Conservation (phyloP, 2,113 vertebrate species). For the Oncorhynchus clarkii region DNA sequence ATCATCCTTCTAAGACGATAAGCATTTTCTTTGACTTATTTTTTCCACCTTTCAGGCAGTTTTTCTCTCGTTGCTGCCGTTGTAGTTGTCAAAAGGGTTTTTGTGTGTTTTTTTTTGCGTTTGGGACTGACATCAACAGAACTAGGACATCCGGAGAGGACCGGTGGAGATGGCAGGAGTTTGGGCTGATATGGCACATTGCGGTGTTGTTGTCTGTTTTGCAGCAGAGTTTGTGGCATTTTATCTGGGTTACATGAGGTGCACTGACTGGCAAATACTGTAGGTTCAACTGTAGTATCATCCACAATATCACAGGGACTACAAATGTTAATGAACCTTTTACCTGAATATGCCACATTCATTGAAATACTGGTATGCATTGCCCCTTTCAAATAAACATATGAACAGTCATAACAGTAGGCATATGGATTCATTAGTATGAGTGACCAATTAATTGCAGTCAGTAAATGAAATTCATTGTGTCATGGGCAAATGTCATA, state of each 20-base stretch:
- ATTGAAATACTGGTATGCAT: background rate
- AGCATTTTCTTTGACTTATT: constrained; percentile 33
- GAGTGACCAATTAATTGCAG: background rate
- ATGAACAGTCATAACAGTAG: background rate
- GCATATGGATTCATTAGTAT: background rate
- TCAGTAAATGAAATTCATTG: background rate
- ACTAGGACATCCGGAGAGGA: constrained; percentile 28
- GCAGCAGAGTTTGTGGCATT: background rate
- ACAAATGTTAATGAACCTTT: background rate
- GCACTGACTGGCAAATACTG: background rate
- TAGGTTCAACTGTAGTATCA: background rate
- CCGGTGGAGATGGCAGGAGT: background rate
- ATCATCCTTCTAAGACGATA: constrained; percentile 34
- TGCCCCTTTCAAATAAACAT: background rate
- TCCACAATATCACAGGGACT: background rate
- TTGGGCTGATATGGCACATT: constrained; percentile 28
- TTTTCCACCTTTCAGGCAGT: constrained; percentile 31
- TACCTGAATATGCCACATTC: background rate
- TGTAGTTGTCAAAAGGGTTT: background rate
- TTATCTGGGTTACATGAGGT: constrained; percentile 5
- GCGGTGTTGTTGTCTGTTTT: background rate
- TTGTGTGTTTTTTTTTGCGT: constrained; percentile 3
- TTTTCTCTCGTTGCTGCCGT: constrained; percentile 12
- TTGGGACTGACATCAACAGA: constrained; percentile 37
- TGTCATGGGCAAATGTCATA: background rate